These are phyloP conservation scores for Chlorops oryzae DNA, from an alignment of 1,140 invertebrate genomes.

Conservation along the genomic window DNA sequence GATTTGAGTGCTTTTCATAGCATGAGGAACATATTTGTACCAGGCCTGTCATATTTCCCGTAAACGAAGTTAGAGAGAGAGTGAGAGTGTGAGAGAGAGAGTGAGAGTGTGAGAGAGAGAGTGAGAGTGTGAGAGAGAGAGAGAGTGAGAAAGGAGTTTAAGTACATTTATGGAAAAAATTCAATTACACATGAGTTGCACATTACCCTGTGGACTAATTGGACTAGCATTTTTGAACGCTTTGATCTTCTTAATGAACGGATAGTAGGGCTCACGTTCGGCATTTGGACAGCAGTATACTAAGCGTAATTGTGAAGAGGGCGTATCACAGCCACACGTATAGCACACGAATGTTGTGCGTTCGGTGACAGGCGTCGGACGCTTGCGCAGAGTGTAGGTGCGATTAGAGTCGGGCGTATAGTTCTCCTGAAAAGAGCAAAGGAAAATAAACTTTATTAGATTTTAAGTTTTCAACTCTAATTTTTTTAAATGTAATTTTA, in stretches of 20 bases:
- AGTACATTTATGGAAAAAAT: too few relatives aligned
- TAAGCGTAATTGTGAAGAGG: constrained; percentile 67
- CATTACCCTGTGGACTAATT: constrained; percentile 69
- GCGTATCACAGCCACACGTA: constrained; percentile 74
- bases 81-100: background rate
- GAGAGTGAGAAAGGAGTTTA: background rate
- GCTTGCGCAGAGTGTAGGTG: constrained; percentile 71
- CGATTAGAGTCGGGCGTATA: constrained; percentile 69
- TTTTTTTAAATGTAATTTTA: background rate
- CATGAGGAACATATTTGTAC: constrained; percentile 80
- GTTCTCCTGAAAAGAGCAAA: constrained; percentile 52
- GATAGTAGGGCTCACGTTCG: constrained; percentile 80
- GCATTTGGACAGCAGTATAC: constrained; percentile 80
- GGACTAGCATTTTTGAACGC: constrained; percentile 75
- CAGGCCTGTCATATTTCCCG: constrained; percentile 53
- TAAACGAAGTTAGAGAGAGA: background rate
- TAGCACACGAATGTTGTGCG: constrained; percentile 80
- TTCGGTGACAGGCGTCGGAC: constrained; percentile 59
- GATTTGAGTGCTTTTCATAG: constrained; percentile 42
- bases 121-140: background rate
- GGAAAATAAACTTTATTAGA: constrained; percentile 12
- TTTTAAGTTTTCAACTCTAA: background rate
- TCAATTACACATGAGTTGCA: constrained; percentile 1
- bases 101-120: background rate
- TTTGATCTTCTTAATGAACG: constrained; percentile 73